Percentiles rank a stretch among this genome's conserved stretches.
Conservation (phyloP, 2,797 vertebrate species). For the Sebastiscus albofasciatus region DNA sequence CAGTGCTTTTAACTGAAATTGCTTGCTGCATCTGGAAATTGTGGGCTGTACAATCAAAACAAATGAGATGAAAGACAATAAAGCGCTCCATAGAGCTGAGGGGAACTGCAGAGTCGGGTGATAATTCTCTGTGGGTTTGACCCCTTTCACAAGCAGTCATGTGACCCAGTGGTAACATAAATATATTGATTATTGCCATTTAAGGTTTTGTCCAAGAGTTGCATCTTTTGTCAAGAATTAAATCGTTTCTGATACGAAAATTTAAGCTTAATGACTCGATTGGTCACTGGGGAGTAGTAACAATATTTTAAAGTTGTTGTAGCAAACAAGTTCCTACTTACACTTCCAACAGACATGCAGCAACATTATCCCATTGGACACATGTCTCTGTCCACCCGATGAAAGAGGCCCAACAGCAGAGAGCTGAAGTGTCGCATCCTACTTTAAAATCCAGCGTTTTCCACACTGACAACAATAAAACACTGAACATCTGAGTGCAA, state of each 20-base stretch:
- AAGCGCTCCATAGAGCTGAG: not conserved
- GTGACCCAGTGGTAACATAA: not conserved
- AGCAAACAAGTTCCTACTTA: conserved; percentile 9
- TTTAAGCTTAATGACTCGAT: too few species aligned
- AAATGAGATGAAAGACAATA: not conserved
- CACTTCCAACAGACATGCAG: conserved; percentile 12
- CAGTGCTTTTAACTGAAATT: too few species aligned
- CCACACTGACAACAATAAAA: not conserved
- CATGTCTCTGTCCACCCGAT: conserved; percentile 22
- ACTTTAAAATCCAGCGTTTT: not conserved
- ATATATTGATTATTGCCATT: not conserved
- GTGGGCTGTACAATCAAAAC: not conserved
- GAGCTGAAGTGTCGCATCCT: not conserved
- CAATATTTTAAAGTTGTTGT: not conserved
- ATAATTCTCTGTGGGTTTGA: not conserved
- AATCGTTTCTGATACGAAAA: not conserved
- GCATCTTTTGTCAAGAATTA: not conserved
- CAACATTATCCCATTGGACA: conserved; percentile 29
- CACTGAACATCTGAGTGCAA: not conserved
- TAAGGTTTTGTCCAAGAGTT: too few species aligned
- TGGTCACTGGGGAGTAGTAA: too few species aligned
- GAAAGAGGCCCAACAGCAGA: not conserved
- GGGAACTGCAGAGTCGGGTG: not conserved
- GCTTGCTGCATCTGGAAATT: too few species aligned
- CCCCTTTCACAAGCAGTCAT: not conserved